A percentile compares a stretch with the other conserved stretches of the same genome.
Evolutionary conservation across 2,888 invertebrate genomes (phyloP).

Genomic region (Thalpophila matura): DNA sequence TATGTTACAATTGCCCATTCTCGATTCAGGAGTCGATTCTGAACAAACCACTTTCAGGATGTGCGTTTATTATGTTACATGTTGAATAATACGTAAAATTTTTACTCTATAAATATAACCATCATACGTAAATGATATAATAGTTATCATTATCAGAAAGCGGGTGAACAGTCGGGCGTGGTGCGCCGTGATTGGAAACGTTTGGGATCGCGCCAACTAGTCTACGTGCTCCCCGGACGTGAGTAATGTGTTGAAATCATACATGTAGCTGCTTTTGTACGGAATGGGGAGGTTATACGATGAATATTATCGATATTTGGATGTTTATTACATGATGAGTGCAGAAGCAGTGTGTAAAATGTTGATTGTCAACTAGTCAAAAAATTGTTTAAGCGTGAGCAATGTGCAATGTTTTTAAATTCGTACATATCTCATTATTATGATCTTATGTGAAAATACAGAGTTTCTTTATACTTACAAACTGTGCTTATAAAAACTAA

Average conservation of each 20-base stretch:
- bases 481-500: no score
- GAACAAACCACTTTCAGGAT: no score
- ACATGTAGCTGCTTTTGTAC: constrained; percentile 6
- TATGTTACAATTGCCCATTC: no score
- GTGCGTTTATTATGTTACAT: no score
- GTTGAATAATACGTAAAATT: neutral
- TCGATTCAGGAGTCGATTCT: no score
- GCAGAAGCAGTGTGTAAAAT: no score
- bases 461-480: no score
- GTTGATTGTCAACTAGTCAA: no score
- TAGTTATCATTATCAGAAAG: constrained; percentile 35
- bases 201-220: constrained; percentile 57
- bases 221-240: constrained; percentile 27
- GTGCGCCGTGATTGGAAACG: constrained; percentile 56
- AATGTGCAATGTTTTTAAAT: no score
- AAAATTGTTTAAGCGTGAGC: no score
- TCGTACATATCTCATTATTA: no score
- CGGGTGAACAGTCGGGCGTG: constrained; percentile 45
- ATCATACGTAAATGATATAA: constrained; percentile 11
- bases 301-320: neutral
- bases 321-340: neutral
- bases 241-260: constrained; percentile 41
- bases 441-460: no score
- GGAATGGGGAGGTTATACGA: neutral
- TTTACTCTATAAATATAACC: neutral